Percentiles rank a stretch among this genome's conserved stretches.
These are phyloP conservation scores for Shargacucullia verbasci DNA, from an alignment of 2,888 invertebrate genomes.

Conservation along the genomic window DNA sequence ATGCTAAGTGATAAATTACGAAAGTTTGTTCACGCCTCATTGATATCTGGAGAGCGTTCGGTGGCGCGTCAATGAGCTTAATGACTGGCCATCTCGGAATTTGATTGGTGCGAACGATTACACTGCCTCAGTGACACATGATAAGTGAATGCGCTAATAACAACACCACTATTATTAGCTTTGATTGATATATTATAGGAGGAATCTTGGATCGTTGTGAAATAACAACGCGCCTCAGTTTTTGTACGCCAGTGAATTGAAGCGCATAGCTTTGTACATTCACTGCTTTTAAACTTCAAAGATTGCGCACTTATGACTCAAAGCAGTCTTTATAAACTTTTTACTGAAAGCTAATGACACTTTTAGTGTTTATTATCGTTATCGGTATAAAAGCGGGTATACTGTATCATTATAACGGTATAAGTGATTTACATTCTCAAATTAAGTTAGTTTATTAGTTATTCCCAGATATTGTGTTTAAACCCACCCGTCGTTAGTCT, in stretches of 20 bases:
- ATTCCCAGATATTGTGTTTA: too few species aligned
- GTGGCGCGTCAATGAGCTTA: constrained; percentile 75
- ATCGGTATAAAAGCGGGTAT: too few species aligned
- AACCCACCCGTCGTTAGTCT: too few species aligned
- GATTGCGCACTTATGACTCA: constrained; percentile 20
- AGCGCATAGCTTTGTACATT: constrained; percentile 31
- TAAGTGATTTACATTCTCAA: too few species aligned
- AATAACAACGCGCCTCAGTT: constrained; percentile 45
- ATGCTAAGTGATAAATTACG: constrained; percentile 61
- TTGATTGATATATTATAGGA: constrained; percentile 59
- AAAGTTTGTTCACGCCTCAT: constrained; percentile 70
- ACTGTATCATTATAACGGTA: too few species aligned
- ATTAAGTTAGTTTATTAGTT: too few species aligned
- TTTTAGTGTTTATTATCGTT: background rate
- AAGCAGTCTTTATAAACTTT: constrained; percentile 11
- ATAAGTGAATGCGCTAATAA: constrained; percentile 74
- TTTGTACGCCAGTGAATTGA: constrained; percentile 31
- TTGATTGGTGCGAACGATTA: constrained; percentile 70
- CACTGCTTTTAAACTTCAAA: constrained; percentile 21
- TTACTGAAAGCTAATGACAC: constrained; percentile 6
- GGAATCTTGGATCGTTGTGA: constrained; percentile 46
- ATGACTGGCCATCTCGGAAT: constrained; percentile 69
- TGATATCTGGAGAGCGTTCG: constrained; percentile 65
- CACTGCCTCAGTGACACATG: constrained; percentile 67
- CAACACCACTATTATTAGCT: constrained; percentile 59